Conservation (phyloP, 2,797 vertebrate species). For the Thaleichthys pacificus region DNA sequence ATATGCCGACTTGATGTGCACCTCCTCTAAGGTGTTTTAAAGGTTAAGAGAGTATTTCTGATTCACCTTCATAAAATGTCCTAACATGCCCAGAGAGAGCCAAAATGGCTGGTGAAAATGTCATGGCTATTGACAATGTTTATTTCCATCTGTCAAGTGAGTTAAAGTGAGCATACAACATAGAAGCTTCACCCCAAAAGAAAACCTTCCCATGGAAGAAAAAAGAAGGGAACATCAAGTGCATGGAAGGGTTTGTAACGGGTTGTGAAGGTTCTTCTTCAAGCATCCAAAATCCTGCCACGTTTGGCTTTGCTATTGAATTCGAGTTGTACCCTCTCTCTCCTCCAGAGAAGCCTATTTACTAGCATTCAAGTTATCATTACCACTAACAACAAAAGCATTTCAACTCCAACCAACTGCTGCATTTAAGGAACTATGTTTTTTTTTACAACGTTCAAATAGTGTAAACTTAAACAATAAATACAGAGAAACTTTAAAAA, state of each 20-base stretch:
- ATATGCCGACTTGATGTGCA: not conserved
- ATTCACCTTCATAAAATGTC: conserved; percentile 21
- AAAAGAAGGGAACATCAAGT: not conserved
- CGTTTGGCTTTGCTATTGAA: conserved; percentile 61
- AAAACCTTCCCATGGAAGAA: too few relatives aligned
- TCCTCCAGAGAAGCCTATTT: conserved; percentile 50
- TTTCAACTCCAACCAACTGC: too few relatives aligned
- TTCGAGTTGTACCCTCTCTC: conserved; percentile 21
- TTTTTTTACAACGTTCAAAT: too few relatives aligned
- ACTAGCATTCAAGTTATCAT: too few relatives aligned
- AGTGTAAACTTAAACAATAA: too few relatives aligned
- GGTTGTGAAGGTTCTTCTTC: conserved; percentile 27
- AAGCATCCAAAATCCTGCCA: conserved; percentile 48
- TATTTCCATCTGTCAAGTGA: conserved; percentile 37
- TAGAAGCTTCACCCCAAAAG: conserved; percentile 4
- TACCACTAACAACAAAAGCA: too few relatives aligned
- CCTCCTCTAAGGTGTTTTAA: conserved; percentile 3
- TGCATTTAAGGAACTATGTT: too few relatives aligned
- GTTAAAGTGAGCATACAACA: conserved; percentile 22
- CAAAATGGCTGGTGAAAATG: conserved; percentile 22
- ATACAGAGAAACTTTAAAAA: too few relatives aligned
- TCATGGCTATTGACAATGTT: conserved; percentile 40
- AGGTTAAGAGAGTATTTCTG: conserved; percentile 11
- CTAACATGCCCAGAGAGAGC: conserved; percentile 29
- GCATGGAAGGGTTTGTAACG: conserved; percentile 19